These are phyloP conservation scores for Rhinolophus ferrumequinum DNA, from an alignment of 2,113 vertebrate genomes.

Conservation along the genomic window DNA sequence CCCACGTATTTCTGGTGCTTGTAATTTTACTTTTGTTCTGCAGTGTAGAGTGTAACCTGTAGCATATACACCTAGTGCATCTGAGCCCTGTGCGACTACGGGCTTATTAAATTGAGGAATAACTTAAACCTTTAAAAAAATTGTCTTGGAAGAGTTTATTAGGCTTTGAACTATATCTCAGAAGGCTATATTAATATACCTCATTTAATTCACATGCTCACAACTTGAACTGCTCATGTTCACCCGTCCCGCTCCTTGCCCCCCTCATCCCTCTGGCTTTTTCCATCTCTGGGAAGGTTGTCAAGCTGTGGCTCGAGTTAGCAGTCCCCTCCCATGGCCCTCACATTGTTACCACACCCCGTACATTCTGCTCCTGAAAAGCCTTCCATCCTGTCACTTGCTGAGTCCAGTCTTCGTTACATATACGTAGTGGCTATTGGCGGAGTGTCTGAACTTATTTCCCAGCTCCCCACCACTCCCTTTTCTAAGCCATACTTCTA, in stretches of 20 bases:
- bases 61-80: not conserved
- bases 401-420: not conserved
- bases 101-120: not conserved
- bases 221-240: not conserved
- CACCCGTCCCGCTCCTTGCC: not conserved
- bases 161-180: not conserved
- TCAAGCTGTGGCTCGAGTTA: not conserved
- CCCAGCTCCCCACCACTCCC: not conserved
- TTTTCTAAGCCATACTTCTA: not conserved
- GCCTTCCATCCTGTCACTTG: not conserved
- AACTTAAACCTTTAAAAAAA: not conserved
- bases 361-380: not conserved
- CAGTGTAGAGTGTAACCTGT: not conserved
- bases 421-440: not conserved
- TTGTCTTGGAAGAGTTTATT: not conserved
- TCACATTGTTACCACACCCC: too few relatives aligned
- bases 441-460: not conserved
- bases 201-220: not conserved
- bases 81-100: not conserved
- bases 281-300: not conserved
- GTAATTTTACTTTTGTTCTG: constrained; percentile 19
- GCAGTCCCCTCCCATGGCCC: not conserved
- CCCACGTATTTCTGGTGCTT: constrained; percentile 22
- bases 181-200: not conserved
- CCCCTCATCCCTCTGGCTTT: not conserved